Evolutionary conservation across 2,888 invertebrate genomes (phyloP).

Genomic region (Synanthedon formicaeformis): DNA sequence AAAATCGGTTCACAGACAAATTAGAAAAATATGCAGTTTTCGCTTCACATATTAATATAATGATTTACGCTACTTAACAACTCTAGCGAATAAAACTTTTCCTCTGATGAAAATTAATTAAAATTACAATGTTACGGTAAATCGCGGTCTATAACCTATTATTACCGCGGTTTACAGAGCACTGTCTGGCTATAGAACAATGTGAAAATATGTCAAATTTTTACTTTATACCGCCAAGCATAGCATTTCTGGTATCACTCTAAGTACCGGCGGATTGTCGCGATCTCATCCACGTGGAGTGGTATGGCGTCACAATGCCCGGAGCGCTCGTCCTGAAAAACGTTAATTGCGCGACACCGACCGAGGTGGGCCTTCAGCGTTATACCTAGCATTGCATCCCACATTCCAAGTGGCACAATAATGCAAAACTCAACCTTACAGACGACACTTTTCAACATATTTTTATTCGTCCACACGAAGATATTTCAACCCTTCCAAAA

Average conservation of each 20-base stretch:
- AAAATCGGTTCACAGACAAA: too few relatives aligned
- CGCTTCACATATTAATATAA: too few relatives aligned
- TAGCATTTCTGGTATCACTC: background rate
- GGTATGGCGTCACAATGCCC: conserved; percentile 43
- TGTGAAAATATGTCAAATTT: too few relatives aligned
- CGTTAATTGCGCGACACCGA: conserved; percentile 55
- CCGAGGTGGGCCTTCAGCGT: conserved; percentile 26
- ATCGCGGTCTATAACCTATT: too few relatives aligned
- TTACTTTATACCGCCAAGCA: too few relatives aligned
- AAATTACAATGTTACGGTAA: too few relatives aligned
- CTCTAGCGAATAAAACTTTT: too few relatives aligned
- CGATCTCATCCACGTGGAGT: conserved; percentile 39
- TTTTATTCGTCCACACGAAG: conserved; percentile 5
- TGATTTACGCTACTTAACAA: too few relatives aligned
- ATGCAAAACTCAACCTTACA: conserved; percentile 19
- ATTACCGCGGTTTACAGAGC: too few relatives aligned
- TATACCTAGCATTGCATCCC: conserved; percentile 21
- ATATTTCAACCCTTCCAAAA: background rate
- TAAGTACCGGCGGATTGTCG: conserved; percentile 29
- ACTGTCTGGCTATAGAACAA: too few relatives aligned
- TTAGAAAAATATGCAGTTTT: too few relatives aligned
- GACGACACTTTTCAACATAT: conserved; percentile 8
- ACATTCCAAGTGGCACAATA: conserved; percentile 19
- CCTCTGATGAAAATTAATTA: too few relatives aligned
- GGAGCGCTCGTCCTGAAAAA: conserved; percentile 48